Percentiles rank a stretch among this genome's conserved stretches.
phyloP scores from a whole-genome alignment of 2,797 vertebrate genomes.

The Argentina silus region DNA sequence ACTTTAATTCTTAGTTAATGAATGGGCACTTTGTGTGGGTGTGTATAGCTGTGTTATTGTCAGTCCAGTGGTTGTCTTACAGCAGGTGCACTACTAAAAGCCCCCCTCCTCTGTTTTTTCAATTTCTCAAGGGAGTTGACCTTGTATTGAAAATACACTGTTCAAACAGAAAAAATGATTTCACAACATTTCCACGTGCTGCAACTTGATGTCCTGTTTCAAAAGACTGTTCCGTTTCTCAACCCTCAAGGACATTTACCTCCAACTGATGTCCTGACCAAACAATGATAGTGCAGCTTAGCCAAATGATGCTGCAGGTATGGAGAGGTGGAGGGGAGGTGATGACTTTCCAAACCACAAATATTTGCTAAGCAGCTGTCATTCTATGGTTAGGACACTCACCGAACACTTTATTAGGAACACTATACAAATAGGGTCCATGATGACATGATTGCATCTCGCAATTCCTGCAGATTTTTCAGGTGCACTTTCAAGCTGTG shows the following conservation, averaged over 20 bases:
- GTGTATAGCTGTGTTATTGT: neutral
- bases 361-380: neutral
- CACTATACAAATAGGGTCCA: too few species aligned
- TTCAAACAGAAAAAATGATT: slow-evolving; percentile 8
- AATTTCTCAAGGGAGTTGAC: neutral
- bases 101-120: too few species aligned
- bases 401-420: neutral
- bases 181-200: slow-evolving; percentile 18
- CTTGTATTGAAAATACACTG: slow-evolving; percentile 13
- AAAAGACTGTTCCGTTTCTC: slow-evolving; percentile 44
- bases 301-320: neutral
- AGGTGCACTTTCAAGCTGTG: too few species aligned
- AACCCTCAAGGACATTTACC: slow-evolving; percentile 44
- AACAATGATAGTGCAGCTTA: slow-evolving; percentile 3
- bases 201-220: slow-evolving; percentile 22
- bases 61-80: too few species aligned
- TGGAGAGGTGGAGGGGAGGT: neutral
- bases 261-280: slow-evolving; percentile 28
- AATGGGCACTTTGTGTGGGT: neutral
- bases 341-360: neutral
- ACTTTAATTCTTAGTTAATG: neutral
- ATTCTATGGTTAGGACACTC: neutral
- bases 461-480: too few species aligned
- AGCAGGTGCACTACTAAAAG: too few species aligned
- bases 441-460: too few species aligned